Percentiles rank a stretch among this genome's conserved stretches.
Evolutionary conservation across 64 coral and sea anemone species (phyloP).

Genomic region (Porites australiensis): DNA sequence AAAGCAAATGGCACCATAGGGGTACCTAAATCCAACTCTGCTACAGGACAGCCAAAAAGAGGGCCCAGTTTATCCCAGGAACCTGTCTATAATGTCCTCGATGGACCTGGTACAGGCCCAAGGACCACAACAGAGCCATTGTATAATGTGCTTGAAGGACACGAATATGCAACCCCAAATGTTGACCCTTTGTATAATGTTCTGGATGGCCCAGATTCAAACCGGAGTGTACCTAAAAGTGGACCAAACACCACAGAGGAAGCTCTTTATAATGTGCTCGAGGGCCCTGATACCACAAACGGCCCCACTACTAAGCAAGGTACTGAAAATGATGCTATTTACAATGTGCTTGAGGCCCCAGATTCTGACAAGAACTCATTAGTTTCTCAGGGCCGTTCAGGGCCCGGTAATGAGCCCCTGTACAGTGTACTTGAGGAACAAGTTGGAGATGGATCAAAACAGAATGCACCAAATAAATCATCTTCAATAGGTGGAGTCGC

Average conservation of each 20-base stretch:
- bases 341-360: no score
- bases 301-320: background rate
- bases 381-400: no score
- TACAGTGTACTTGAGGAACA: background rate
- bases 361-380: no score
- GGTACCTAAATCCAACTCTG: background rate
- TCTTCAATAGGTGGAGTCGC: background rate
- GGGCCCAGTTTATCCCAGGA: background rate
- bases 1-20: background rate
- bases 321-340: no score
- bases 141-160: conserved; percentile 18
- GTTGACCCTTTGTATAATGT: background rate
- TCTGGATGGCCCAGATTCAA: background rate
- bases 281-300: background rate
- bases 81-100: background rate
- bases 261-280: conserved; percentile 20
- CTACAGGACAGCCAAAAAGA: background rate
- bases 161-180: background rate
- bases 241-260: background rate
- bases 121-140: background rate
- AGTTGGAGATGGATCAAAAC: conserved; percentile 10
- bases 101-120: conserved; percentile 1
- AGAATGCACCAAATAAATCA: background rate
- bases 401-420: background rate
- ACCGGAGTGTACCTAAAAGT: background rate